Evolutionary conservation across 1,140 invertebrate genomes (phyloP).

Genomic region (Theocolax elegans): DNA sequence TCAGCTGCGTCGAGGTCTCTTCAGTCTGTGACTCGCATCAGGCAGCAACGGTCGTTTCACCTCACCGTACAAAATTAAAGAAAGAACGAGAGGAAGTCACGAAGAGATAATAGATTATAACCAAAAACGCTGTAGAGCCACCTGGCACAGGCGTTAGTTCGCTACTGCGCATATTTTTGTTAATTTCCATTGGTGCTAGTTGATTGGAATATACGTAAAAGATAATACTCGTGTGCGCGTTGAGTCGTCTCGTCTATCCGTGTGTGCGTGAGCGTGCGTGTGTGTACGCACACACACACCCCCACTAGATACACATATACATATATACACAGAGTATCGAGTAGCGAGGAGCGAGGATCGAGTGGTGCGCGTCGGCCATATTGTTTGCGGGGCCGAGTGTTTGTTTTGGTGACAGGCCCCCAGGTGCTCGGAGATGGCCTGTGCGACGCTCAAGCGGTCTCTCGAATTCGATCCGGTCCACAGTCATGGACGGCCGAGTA

Average conservation of each 20-base stretch:
- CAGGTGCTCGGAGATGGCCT: conserved; percentile 81
- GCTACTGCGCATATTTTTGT: too few species aligned
- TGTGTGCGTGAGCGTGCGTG: too few species aligned
- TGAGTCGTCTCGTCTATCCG: too few species aligned
- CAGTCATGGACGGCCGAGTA: conserved; percentile 81
- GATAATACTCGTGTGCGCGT: too few species aligned
- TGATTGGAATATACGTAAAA: too few species aligned
- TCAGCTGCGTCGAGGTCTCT: conserved; percentile 29
- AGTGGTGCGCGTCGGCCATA: conserved; percentile 26
- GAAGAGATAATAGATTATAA: not conserved
- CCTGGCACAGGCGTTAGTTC: not conserved
- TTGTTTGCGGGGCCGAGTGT: conserved; percentile 32
- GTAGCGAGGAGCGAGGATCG: too few species aligned
- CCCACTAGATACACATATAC: too few species aligned
- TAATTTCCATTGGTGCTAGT: too few species aligned
- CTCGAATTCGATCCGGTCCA: conserved; percentile 92
- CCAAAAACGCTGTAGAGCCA: not conserved
- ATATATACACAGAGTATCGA: too few species aligned
- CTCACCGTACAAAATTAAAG: not conserved
- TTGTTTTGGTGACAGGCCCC: conserved; percentile 33
- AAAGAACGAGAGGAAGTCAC: not conserved
- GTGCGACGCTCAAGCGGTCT: conserved; percentile 92
- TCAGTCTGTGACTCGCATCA: not conserved
- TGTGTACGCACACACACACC: too few species aligned
- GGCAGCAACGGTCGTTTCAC: not conserved